phyloP scores from a whole-genome alignment of 2,888 invertebrate species.

The Lepas anatifera region DNA sequence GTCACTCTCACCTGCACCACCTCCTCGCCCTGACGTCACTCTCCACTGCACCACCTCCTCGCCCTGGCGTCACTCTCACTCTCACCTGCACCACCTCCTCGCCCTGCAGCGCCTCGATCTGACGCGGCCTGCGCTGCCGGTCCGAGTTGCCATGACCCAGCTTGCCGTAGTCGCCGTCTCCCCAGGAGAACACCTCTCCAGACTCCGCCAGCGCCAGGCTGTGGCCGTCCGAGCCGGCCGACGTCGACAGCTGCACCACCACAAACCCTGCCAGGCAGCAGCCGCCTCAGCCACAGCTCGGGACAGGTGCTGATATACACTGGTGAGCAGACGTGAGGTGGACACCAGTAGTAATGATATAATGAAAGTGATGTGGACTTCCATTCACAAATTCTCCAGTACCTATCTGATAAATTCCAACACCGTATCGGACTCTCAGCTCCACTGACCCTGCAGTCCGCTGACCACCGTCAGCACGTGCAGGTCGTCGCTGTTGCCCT shows the following conservation, averaged over 20 bases:
- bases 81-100: slow-evolving; percentile 46
- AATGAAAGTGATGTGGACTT: no score
- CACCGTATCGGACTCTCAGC: no score
- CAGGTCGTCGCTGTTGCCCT: slow-evolving; percentile 50
- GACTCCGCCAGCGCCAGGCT: slow-evolving; percentile 50
- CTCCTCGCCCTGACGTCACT: neutral
- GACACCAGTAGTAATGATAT: no score
- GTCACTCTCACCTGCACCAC: no score
- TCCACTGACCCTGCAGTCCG: slow-evolving; percentile 40
- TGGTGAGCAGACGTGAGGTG: no score
- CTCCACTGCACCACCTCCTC: no score
- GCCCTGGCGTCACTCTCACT: no score
- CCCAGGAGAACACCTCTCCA: slow-evolving; percentile 54
- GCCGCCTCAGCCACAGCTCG: slow-evolving; percentile 49
- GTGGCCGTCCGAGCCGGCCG: slow-evolving; percentile 52
- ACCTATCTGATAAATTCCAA: no score
- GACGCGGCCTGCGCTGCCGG: slow-evolving; percentile 46
- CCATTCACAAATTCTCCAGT: no score
- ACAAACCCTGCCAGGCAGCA: slow-evolving; percentile 44
- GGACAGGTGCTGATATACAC: no score
- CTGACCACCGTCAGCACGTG: slow-evolving; percentile 45
- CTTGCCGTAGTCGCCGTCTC: slow-evolving; percentile 52
- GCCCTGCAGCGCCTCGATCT: slow-evolving; percentile 48
- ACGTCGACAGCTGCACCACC: slow-evolving; percentile 47
- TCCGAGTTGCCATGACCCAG: slow-evolving; percentile 53